Base-by-base conservation (phyloP, 2,113 vertebrate species). In the Nibea albiflora region DNA sequence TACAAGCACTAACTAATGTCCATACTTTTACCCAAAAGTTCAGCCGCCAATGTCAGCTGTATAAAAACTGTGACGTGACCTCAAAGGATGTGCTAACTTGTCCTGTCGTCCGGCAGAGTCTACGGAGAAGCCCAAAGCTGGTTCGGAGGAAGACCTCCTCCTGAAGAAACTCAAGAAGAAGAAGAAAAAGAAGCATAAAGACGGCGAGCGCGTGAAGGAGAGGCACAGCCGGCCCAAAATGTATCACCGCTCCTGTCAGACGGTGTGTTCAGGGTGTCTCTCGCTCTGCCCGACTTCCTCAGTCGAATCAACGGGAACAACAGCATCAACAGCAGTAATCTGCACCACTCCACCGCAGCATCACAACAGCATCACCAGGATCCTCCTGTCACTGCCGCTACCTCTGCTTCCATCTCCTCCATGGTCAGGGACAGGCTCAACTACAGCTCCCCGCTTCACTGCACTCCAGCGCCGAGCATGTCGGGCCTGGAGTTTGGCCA, bases 181-280 rank as follows among this genome's bases (percentile, higher is more conserved):
- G 85, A 94, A 94, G 90, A 94, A 94, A 92, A 94, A 94, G 93
- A 94, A 94, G 86, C 93, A 94, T 79, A 94, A 94, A 94, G 93
- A 92, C 16, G 90, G 90, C 0, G 93, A 93, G 81, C 85, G 93
- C 2, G 69, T 66, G 9, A 93, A 92, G 79, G 91, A 92, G 67
- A 65, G 88, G 44, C 92, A 91, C 80, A 75, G 78, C 54, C 89
- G 89, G 11, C 90, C 93, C 63, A 94, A 93, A 82, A 93, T 92
- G 91, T 92, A 92, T 26, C 92, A 94, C 15, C 92, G 93, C 84
- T 93, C 91, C 0, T 90, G 90, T 42, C 93, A 94, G 89, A 94
- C 93, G 1, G 50, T 91, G 64, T 93, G 90, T 53, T 90, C 93
- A 0, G 93, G 92, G 88, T 92, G 52, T 81, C 92, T 26, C 76